A percentile compares a stretch with the other conserved stretches of the same genome.
These are phyloP conservation scores for Mongoloraphidia duomilia DNA, from an alignment of 2,888 invertebrate species.

Conservation along the genomic window DNA sequence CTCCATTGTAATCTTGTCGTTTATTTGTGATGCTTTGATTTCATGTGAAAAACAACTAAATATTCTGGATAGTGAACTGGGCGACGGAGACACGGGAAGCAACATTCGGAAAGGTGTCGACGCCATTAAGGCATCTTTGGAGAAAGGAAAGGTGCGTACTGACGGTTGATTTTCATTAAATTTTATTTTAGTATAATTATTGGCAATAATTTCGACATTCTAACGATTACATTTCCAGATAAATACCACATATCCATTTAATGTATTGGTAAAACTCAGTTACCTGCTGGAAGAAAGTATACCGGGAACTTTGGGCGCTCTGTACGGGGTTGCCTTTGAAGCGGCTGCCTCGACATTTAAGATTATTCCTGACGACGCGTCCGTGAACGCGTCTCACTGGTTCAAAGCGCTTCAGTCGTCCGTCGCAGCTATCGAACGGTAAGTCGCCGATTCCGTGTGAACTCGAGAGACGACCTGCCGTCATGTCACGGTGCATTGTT, in stretches of 20 bases:
- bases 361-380: conserved; percentile 20
- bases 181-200: too few species aligned
- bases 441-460: conserved; percentile 9
- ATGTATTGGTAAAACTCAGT: conserved; percentile 27
- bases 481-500: not conserved
- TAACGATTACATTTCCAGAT: not conserved
- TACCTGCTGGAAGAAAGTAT: conserved; percentile 51
- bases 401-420: conserved; percentile 31
- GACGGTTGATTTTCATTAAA: conserved; percentile 20
- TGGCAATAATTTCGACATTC: too few species aligned
- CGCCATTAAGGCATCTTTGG: conserved; percentile 21
- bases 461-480: too few species aligned
- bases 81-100: conserved; percentile 61
- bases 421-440: conserved; percentile 33
- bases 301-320: conserved; percentile 68
- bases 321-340: conserved; percentile 63
- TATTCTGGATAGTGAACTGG: conserved; percentile 51
- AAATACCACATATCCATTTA: not conserved
- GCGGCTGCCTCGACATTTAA: conserved; percentile 40
- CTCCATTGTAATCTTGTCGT: conserved; percentile 21
- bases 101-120: conserved; percentile 17
- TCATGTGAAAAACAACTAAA: conserved; percentile 46
- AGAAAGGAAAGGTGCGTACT: conserved; percentile 18
- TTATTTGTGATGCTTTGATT: conserved; percentile 39
- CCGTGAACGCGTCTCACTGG: conserved; percentile 28